phyloP scores from a whole-genome alignment of 1,140 invertebrate species.

The Drosophila elegans region DNA sequence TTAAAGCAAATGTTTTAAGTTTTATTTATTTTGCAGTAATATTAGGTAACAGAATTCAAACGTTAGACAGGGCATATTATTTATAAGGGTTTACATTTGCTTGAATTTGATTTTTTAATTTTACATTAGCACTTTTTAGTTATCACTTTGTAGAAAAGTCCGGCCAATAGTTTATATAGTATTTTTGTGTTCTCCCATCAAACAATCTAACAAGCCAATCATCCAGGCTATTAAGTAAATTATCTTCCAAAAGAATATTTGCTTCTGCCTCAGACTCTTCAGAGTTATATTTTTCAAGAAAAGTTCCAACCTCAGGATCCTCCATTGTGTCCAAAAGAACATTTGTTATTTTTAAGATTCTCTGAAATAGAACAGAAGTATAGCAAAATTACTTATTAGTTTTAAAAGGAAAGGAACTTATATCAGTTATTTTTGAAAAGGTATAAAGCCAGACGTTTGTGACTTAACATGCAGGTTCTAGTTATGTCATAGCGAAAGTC shows the following conservation, averaged over 20 bases:
- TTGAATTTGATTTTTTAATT: neutral
- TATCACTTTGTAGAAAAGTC: constrained; percentile 88
- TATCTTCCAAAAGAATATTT: constrained; percentile 87
- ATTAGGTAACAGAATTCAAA: no score
- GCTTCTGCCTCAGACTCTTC: constrained; percentile 88
- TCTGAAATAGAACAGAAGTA: neutral
- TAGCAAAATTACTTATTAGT: no score
- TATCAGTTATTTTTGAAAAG: no score
- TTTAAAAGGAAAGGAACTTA: no score
- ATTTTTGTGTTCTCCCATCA: constrained; percentile 96
- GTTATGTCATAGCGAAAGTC: no score
- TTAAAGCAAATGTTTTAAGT: no score
- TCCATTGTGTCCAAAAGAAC: constrained; percentile 85
- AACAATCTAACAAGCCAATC: constrained; percentile 98
- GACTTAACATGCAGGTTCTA: no score
- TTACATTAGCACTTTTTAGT: neutral
- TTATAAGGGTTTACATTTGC: neutral
- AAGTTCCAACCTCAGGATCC: constrained; percentile 91
- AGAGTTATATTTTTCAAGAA: constrained; percentile 90
- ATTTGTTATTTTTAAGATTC: constrained; percentile 1
- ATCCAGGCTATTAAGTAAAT: constrained; percentile 95
- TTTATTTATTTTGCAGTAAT: no score
- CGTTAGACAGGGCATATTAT: neutral
- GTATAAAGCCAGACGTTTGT: no score
- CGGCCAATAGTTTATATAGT: constrained; percentile 99